Conservation (phyloP, 2,797 vertebrate genomes). For the Sciurus carolinensis region DNA sequence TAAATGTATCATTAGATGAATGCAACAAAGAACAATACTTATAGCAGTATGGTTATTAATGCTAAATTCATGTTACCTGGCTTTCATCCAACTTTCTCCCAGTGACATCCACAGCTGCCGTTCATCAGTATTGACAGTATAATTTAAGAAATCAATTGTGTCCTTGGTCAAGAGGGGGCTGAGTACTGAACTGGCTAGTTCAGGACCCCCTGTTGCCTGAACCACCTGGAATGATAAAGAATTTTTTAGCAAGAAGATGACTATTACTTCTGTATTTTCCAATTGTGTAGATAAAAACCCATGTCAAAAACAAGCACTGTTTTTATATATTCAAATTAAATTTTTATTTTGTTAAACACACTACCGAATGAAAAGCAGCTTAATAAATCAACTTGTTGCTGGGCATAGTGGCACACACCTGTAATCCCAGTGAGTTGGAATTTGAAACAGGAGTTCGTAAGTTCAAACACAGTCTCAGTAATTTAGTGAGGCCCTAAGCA, state of each 20-base stretch:
- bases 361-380: not conserved
- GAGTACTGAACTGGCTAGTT: conserved; percentile 93
- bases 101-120: conserved; percentile 95
- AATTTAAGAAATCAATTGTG: conserved; percentile 94
- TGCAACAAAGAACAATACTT: not conserved
- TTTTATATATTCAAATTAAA: conserved; percentile 39
- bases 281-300: conserved; percentile 12
- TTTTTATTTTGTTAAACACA: not conserved
- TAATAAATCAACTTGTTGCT: not conserved
- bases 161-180: conserved; percentile 95
- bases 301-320: not conserved
- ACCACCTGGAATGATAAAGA: conserved; percentile 91
- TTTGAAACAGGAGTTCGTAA: no score
- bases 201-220: conserved; percentile 94
- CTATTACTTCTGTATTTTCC: not conserved
- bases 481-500: no score
- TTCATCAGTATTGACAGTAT: conserved; percentile 92
- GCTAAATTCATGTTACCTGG: conserved; percentile 90
- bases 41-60: not conserved
- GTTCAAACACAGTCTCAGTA: no score
- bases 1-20: not conserved
- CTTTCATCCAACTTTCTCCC: conserved; percentile 96
- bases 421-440: no score
- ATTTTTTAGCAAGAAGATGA: conserved; percentile 17
- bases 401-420: no score